Evolutionary conservation across 2,888 invertebrate genomes (phyloP).

Genomic region (Uloborus plumipes): DNA sequence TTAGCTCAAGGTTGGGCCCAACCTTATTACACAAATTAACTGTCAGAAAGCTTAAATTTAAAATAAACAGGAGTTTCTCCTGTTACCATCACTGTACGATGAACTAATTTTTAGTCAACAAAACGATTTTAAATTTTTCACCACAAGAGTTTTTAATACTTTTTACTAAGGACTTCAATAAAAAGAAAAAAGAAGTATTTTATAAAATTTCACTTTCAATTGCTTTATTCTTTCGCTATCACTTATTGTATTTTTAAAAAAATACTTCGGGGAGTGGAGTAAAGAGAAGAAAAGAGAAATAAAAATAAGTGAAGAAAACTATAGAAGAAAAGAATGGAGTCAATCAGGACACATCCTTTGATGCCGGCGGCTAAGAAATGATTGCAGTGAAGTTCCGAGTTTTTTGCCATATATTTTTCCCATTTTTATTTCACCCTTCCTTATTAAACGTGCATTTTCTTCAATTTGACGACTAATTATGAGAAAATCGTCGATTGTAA

Average conservation of each 20-base stretch:
- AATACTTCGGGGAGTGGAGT: neutral
- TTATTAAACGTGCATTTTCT: neutral
- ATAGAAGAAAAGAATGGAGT: conserved; percentile 2
- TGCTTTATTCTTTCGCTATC: neutral
- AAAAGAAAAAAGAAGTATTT: neutral
- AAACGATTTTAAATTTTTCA: too few species aligned
- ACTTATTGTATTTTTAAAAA: neutral
- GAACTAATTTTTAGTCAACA: too few species aligned
- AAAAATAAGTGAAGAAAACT: neutral
- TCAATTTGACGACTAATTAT: neutral
- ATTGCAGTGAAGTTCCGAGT: neutral
- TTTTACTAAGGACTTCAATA: too few species aligned
- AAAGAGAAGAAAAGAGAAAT: conserved; percentile 3
- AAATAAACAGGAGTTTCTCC: too few species aligned
- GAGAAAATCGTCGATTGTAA: neutral
- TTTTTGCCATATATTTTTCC: neutral
- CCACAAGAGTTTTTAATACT: too few species aligned
- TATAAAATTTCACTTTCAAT: neutral
- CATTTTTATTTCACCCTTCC: neutral
- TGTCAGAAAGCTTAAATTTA: too few species aligned
- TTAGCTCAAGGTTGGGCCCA: too few species aligned
- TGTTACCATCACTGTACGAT: too few species aligned
- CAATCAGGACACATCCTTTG: neutral
- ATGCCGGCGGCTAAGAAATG: neutral
- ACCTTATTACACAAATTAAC: too few species aligned